phyloP scores from a whole-genome alignment of 2,888 invertebrate genomes.

The Therioaphis trifolii region DNA sequence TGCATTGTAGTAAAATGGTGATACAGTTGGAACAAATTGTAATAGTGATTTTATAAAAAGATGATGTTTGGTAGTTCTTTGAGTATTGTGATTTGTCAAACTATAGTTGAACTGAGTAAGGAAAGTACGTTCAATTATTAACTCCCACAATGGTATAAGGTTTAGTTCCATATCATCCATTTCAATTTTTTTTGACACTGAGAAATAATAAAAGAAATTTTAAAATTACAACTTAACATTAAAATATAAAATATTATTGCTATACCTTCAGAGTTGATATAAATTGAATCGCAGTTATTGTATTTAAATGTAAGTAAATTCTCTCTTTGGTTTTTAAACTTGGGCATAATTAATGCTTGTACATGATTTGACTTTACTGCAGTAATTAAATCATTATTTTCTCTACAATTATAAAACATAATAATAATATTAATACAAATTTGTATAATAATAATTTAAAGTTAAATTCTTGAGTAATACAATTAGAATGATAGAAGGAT shows the following conservation, averaged over 20 bases:
- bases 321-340: constrained; percentile 37
- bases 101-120: not conserved
- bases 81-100: not conserved
- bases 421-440: no score
- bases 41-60: constrained; percentile 23
- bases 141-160: constrained; percentile 53
- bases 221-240: not conserved
- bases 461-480: no score
- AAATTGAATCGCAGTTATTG: not conserved
- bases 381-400: constrained; percentile 27
- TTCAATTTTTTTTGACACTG: not conserved
- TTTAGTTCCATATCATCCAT: constrained; percentile 41
- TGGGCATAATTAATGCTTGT: constrained; percentile 1
- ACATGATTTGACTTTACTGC: constrained; percentile 22
- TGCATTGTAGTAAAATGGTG: constrained; percentile 38
- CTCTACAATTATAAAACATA: constrained; percentile 1
- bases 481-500: no score
- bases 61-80: not conserved
- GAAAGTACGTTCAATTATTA: constrained; percentile 38
- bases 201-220: not conserved
- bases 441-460: not conserved
- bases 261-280: constrained; percentile 3
- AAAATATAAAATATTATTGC: not conserved
- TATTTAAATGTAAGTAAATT: constrained; percentile 22
- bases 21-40: constrained; percentile 48